These are phyloP conservation scores for Oreotragus oreotragus DNA, from an alignment of 2,113 vertebrate genomes.

Conservation along the genomic window DNA sequence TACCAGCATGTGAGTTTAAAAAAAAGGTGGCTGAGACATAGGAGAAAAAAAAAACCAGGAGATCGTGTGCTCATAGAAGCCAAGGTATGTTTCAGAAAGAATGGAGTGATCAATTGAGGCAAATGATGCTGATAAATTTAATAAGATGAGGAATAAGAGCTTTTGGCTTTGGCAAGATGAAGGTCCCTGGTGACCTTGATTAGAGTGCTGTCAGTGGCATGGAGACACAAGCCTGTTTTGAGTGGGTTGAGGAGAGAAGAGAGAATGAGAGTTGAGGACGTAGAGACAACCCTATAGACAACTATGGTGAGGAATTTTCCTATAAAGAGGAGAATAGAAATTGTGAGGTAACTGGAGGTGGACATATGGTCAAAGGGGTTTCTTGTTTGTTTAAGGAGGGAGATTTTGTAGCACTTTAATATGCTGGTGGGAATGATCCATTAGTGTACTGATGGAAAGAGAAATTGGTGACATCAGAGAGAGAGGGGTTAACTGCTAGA, in stretches of 20 bases:
- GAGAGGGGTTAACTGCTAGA: background rate
- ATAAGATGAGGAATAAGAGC: background rate
- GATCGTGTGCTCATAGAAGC: background rate
- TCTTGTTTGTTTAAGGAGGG: background rate
- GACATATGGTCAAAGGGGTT: background rate
- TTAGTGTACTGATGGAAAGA: background rate
- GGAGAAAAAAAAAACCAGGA: background rate
- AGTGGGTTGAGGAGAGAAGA: background rate
- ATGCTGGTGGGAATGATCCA: background rate
- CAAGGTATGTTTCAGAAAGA: conserved; percentile 26
- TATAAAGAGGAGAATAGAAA: conserved; percentile 5
- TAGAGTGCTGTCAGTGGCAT: background rate
- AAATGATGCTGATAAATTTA: conserved; percentile 5
- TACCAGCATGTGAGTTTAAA: background rate
- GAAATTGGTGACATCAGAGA: background rate
- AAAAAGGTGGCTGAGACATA: background rate
- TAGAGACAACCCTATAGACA: background rate
- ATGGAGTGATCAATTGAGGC: background rate
- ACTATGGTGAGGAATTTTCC: background rate
- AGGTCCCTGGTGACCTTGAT: background rate
- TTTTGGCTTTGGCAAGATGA: conserved; percentile 22
- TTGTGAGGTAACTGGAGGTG: background rate
- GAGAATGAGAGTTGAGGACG: background rate
- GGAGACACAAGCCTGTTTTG: background rate
- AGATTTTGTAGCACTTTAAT: background rate